phyloP scores from a whole-genome alignment of 2,888 invertebrate species.

The Chrysomela aeneicollis region DNA sequence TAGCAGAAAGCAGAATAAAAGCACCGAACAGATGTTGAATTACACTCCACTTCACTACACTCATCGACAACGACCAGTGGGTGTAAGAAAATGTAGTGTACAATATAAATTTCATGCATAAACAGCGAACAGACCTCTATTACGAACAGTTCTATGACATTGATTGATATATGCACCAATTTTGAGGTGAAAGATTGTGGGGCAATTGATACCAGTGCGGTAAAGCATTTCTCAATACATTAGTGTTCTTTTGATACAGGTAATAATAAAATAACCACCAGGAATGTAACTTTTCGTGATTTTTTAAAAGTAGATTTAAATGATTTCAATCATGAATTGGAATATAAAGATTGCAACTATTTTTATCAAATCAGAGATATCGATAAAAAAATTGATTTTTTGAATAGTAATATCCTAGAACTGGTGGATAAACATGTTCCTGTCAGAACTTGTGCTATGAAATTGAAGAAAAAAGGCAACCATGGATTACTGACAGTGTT shows the following conservation, averaged over 20 bases:
- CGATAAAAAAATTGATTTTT: conserved; percentile 4
- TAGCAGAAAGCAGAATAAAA: too few species aligned
- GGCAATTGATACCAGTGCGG: background rate
- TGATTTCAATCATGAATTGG: background rate
- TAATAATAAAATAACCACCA: background rate
- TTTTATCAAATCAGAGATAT: background rate
- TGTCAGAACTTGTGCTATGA: background rate
- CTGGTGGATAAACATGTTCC: background rate
- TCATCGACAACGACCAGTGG: too few species aligned
- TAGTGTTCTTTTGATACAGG: conserved; percentile 10
- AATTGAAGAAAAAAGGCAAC: background rate
- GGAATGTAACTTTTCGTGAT: conserved; percentile 2
- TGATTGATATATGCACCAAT: conserved; percentile 5
- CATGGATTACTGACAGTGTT: conserved; percentile 13
- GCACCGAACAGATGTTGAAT: too few species aligned
- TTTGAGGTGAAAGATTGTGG: conserved; percentile 6
- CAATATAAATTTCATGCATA: too few species aligned
- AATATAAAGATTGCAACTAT: background rate
- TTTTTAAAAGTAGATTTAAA: background rate
- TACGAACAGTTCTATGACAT: background rate
- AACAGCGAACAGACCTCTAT: too few species aligned
- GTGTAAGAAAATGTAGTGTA: too few species aligned
- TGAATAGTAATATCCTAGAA: conserved; percentile 8
- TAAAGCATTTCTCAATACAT: background rate
- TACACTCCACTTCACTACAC: too few species aligned